Base-by-base conservation (phyloP, 53 echinoderm and acorn worm genomes). In the Astropecten irregularis region DNA sequence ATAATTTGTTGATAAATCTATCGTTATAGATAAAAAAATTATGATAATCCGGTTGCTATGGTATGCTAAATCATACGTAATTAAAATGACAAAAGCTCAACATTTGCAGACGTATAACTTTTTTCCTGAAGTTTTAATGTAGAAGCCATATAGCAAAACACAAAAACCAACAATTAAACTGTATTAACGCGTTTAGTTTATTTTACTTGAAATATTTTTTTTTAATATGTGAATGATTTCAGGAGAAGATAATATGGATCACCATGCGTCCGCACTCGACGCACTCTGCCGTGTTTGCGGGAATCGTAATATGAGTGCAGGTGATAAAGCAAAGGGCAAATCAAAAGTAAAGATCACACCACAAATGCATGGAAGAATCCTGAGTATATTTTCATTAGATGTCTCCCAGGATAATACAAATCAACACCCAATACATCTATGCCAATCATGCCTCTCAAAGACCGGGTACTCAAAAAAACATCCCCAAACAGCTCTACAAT, bases 211-310 rank as follows among this genome's bases (percentile, higher is more conserved):
- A 53, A 18, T 53, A 53, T 53, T 36, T 40, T 40, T 37, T 40
- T 21, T 66, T 13, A 13, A 6, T 39, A 22, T 66, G 39, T 38
- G 20, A 21, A 18, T 7, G 16, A 16, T 39, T 66, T 66, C 20
- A 66, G 66, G 40, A 40, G 38, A 39, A 2, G 21, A n/a, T n/a
- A 66, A 40, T 40, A 66, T 66, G 66, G 66, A 66, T 39, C 66
- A 64, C 11, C 40, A 66, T 66, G 16, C 1, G 21, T 19, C 34
- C 8, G 66, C 40, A 21, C 40, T 66, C 8, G 22, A 40, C 20
- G 66, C 66, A 14, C 40, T 40, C 7, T 66, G 66, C 40, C 66
- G 40, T 9, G 40, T 66, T 38, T 66, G 66, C 20, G 66, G 66
- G 8, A 66, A 66, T 10, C 36, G 64, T 9, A 29, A 64, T 21